Conservation (phyloP, 2,113 vertebrate genomes). For the Corythornis vintsioides region DNA sequence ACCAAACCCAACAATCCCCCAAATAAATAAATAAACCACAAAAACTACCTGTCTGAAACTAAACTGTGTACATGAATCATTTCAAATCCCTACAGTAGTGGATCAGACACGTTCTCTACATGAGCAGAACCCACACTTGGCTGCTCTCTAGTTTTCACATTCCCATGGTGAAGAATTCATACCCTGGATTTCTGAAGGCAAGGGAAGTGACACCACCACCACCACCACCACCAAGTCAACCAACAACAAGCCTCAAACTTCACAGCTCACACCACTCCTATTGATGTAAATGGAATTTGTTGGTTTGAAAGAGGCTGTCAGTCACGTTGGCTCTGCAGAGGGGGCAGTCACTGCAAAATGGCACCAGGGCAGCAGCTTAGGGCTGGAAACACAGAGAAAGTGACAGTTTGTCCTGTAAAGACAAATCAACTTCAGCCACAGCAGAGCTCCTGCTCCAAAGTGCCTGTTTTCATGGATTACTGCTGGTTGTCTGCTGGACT, state of each 20-base stretch:
- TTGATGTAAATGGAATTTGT: fast-evolving
- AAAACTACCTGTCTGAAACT: not conserved
- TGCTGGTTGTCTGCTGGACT: not conserved
- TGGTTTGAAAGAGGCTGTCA: not conserved
- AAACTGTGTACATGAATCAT: fast-evolving
- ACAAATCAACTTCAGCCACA: not conserved
- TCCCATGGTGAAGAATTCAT: not conserved
- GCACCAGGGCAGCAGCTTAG: fast-evolving
- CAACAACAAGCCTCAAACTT: not conserved
- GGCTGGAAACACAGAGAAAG: not conserved
- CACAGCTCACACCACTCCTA: not conserved
- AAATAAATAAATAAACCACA: not conserved
- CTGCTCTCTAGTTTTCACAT: not conserved
- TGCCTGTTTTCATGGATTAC: not conserved
- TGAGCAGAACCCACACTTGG: not conserved
- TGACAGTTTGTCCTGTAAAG: not conserved
- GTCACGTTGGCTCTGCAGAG: too few relatives aligned
- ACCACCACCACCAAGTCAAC: not conserved
- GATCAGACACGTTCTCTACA: not conserved
- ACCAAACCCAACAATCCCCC: too few relatives aligned
- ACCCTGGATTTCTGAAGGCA: not conserved
- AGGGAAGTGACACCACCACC: not conserved
- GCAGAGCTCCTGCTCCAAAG: not conserved
- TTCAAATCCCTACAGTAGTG: not conserved
- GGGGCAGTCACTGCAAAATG: not conserved